These are phyloP conservation scores for Oscheius sp. DNA, from an alignment of 1,140 invertebrate species.

Conservation along the genomic window DNA sequence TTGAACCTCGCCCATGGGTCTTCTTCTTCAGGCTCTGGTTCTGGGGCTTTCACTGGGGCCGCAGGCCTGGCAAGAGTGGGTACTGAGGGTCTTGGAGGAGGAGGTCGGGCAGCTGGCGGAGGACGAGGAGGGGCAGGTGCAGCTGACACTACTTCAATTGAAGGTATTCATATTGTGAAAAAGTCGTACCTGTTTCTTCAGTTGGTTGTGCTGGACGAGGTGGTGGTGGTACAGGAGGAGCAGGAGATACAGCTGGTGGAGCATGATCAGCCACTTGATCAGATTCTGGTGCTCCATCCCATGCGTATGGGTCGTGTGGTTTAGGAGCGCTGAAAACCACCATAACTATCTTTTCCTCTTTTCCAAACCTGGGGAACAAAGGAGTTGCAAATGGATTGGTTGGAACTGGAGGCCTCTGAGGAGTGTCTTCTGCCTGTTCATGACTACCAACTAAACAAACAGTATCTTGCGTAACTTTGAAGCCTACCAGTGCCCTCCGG, in stretches of 20 bases:
- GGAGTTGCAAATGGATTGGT: background rate
- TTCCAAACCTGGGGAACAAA: background rate
- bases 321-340: background rate
- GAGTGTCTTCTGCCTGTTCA: background rate
- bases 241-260: slow-evolving; percentile 5
- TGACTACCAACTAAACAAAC: too few relatives aligned
- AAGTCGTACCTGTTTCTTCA: background rate
- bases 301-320: slow-evolving; percentile 12
- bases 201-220: slow-evolving; percentile 5
- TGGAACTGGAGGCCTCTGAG: background rate
- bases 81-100: slow-evolving; percentile 48
- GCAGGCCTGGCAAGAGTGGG: slow-evolving; percentile 45
- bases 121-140: slow-evolving; percentile 38
- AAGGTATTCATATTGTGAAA: background rate
- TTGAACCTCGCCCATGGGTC: slow-evolving; percentile 59
- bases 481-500: too few relatives aligned
- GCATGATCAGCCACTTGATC: background rate
- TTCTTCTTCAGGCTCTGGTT: slow-evolving; percentile 51
- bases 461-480: too few relatives aligned
- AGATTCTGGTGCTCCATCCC: slow-evolving; percentile 5
- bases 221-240: background rate
- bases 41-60: slow-evolving; percentile 20
- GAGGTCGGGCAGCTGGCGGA: slow-evolving; percentile 38
- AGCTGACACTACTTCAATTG: background rate
- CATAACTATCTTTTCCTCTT: background rate